A percentile compares a stretch with the other conserved stretches of the same genome.
phyloP scores from a whole-genome alignment of 2,888 invertebrate species.

The Ectropis crepuscularia region DNA sequence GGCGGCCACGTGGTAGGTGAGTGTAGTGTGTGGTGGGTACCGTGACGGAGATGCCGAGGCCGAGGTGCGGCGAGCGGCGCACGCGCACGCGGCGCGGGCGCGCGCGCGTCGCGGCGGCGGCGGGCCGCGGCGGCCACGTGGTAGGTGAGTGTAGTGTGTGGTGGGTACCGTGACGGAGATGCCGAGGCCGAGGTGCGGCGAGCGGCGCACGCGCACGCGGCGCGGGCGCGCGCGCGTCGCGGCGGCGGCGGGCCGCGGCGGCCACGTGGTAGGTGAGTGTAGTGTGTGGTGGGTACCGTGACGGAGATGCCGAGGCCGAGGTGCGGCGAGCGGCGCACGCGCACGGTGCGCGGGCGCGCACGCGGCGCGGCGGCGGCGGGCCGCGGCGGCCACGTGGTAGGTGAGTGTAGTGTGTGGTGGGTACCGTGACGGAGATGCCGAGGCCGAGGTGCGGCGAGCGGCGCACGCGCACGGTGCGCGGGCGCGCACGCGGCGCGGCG shows the following conservation, averaged over 20 bases:
- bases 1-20: slow-evolving; percentile 73
- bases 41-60: slow-evolving; percentile 93
- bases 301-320: slow-evolving; percentile 94
- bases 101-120: slow-evolving; percentile 89
- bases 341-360: too few relatives aligned
- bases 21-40: slow-evolving; percentile 76
- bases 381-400: slow-evolving; percentile 53
- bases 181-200: slow-evolving; percentile 91
- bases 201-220: slow-evolving; percentile 87
- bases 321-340: slow-evolving; percentile 88
- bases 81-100: slow-evolving; percentile 88
- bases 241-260: slow-evolving; percentile 92
- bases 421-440: slow-evolving; percentile 93
- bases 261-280: not conserved
- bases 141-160: not conserved
- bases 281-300: slow-evolving; percentile 83
- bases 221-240: slow-evolving; percentile 87
- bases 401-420: slow-evolving; percentile 27
- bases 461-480: too few relatives aligned
- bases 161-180: slow-evolving; percentile 91
- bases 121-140: too few relatives aligned
- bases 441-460: too few relatives aligned
- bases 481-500: too few relatives aligned
- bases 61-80: slow-evolving; percentile 89
- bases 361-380: too few relatives aligned